Conservation (phyloP, 2,113 vertebrate genomes). For the Argyrosomus japonicus region DNA sequence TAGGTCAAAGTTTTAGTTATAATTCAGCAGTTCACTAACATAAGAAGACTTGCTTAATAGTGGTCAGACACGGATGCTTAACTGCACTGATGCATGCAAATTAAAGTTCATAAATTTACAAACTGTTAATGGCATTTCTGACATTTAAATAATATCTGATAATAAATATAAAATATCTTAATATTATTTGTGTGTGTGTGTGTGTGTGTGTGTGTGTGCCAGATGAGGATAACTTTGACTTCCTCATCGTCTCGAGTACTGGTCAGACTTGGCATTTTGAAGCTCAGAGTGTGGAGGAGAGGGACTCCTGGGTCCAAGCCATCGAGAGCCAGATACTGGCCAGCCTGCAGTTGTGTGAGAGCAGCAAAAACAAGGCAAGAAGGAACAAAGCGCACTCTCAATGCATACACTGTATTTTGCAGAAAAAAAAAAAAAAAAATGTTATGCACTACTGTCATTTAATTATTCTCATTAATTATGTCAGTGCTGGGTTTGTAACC, state of each 20-base stretch:
- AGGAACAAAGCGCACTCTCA: not conserved
- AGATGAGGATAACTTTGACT: constrained; percentile 96
- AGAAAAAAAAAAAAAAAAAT: not conserved
- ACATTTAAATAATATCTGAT: not conserved
- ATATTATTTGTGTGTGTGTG: constrained; percentile 7
- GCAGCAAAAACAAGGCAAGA: constrained; percentile 93
- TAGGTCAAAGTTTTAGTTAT: not conserved
- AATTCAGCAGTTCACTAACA: not conserved
- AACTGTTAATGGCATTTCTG: not conserved
- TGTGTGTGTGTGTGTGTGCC: constrained; percentile 39
- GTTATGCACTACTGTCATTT: not conserved
- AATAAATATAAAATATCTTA: not conserved
- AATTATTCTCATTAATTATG: not conserved
- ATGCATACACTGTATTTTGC: not conserved
- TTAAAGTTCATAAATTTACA: not conserved
- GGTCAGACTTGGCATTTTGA: constrained; percentile 97
- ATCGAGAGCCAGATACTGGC: constrained; percentile 97
- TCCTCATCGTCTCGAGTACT: constrained; percentile 93
- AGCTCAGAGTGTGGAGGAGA: constrained; percentile 91
- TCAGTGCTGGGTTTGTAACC: not conserved
- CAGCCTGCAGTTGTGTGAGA: constrained; percentile 95
- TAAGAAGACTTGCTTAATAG: not conserved
- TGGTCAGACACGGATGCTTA: not conserved
- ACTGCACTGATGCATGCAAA: not conserved
- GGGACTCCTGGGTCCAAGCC: constrained; percentile 95